phyloP scores from a whole-genome alignment of 2,113 vertebrate species.

The Galemys pyrenaicus region DNA sequence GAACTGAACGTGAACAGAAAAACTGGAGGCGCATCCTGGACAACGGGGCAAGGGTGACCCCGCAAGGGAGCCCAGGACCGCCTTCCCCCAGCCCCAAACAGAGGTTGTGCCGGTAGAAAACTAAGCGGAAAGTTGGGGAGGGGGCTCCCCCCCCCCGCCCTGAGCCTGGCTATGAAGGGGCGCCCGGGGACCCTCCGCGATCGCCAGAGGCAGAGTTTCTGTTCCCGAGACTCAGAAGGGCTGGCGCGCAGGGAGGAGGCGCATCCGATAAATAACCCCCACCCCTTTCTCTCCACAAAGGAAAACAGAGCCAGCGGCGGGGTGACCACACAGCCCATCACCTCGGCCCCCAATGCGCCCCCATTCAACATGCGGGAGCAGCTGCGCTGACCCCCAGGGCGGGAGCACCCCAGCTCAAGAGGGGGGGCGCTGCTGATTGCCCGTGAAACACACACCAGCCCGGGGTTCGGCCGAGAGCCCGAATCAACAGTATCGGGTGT shows the following conservation, averaged over 20 bases:
- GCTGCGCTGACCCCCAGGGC: no score
- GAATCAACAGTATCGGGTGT: not conserved
- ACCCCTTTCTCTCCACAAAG: constrained; percentile 75
- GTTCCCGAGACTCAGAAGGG: not conserved
- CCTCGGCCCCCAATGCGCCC: not conserved
- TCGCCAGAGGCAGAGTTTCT: not conserved
- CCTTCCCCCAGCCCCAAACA: not conserved
- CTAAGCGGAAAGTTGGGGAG: constrained; percentile 60
- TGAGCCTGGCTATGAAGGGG: not conserved
- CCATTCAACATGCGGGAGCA: not conserved
- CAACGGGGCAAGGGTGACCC: not conserved
- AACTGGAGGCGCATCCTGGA: not conserved
- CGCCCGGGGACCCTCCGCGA: not conserved
- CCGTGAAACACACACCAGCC: not conserved
- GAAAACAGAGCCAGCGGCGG: constrained; percentile 61
- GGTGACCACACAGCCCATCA: constrained; percentile 13
- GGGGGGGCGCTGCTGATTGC: not conserved
- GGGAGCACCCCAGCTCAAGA: no score
- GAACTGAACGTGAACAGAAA: not conserved
- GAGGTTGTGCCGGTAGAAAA: not conserved
- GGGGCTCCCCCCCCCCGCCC: constrained; percentile 56
- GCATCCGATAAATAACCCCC: constrained; percentile 62
- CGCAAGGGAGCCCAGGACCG: not conserved
- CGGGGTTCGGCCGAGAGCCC: not conserved
- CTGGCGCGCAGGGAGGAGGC: constrained; percentile 10